phyloP scores from a whole-genome alignment of 2,888 invertebrate species.

The Ypsolopha scabrella region DNA sequence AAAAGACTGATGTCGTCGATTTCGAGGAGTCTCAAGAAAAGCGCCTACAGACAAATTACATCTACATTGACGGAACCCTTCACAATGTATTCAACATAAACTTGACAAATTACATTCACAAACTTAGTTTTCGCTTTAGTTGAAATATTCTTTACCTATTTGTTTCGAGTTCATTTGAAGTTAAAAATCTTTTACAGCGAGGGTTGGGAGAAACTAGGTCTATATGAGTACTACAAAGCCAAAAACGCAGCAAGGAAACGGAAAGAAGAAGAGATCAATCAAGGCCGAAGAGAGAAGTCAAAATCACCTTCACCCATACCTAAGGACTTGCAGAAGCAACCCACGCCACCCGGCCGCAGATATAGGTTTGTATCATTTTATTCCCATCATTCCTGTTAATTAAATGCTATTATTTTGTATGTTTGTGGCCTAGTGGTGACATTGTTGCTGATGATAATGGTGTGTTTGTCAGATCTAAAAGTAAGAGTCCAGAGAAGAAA shows the following conservation, averaged over 20 bases:
- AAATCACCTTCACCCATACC: constrained; percentile 85
- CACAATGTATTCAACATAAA: too few relatives aligned
- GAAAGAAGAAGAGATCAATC: constrained; percentile 85
- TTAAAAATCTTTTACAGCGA: constrained; percentile 72
- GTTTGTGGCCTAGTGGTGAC: too few relatives aligned
- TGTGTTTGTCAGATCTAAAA: constrained; percentile 39
- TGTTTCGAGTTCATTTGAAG: background rate
- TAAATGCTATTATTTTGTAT: too few relatives aligned
- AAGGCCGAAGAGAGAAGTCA: constrained; percentile 78
- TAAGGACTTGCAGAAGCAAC: constrained; percentile 79
- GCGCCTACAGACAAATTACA: too few relatives aligned
- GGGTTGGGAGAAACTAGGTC: constrained; percentile 98
- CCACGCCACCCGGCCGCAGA: constrained; percentile 79
- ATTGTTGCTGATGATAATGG: background rate
- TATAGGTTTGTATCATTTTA: constrained; percentile 64
- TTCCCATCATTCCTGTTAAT: too few relatives aligned
- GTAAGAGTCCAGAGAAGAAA: constrained; percentile 57
- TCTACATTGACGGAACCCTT: too few relatives aligned
- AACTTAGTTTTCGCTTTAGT: too few relatives aligned
- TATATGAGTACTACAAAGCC: constrained; percentile 98
- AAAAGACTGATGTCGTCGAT: too few relatives aligned
- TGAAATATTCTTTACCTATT: background rate
- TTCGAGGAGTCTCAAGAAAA: too few relatives aligned
- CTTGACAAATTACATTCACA: too few relatives aligned
- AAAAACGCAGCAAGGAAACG: constrained; percentile 92